phyloP scores from a whole-genome alignment of 1,140 invertebrate species.

The Bombus waltoni region DNA sequence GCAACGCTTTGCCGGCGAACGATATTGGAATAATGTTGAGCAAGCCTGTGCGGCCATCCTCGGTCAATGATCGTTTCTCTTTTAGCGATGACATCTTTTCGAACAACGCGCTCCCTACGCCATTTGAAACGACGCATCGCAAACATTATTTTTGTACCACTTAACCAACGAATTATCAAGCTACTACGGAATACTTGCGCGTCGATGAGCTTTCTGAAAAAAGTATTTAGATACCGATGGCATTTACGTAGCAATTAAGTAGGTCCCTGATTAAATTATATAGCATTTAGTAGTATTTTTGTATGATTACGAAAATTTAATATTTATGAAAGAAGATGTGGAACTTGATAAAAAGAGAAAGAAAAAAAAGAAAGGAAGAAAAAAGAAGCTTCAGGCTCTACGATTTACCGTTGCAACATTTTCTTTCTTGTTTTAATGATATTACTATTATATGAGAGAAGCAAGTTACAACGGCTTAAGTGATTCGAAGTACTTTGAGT shows the following conservation, averaged over 20 bases:
- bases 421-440: background rate
- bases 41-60: slow-evolving; percentile 16
- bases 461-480: background rate
- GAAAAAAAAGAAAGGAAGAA: too few relatives aligned
- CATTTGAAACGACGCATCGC: background rate
- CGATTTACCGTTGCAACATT: background rate
- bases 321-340: too few relatives aligned
- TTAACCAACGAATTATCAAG: background rate
- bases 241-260: too few relatives aligned
- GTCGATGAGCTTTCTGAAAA: background rate
- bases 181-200: background rate
- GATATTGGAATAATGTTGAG: slow-evolving; percentile 40
- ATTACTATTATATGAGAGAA: background rate
- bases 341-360: too few relatives aligned
- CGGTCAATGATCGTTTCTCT: slow-evolving; percentile 36
- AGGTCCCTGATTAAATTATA: background rate
- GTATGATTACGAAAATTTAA: background rate
- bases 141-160: background rate
- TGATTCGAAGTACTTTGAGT: slow-evolving; percentile 5
- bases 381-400: background rate
- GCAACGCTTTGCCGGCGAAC: background rate
- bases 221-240: background rate
- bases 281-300: background rate
- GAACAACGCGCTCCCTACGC: background rate
- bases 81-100: background rate